Base-by-base conservation (phyloP, 2,888 invertebrate genomes). In the Mellilla xanthometata region DNA sequence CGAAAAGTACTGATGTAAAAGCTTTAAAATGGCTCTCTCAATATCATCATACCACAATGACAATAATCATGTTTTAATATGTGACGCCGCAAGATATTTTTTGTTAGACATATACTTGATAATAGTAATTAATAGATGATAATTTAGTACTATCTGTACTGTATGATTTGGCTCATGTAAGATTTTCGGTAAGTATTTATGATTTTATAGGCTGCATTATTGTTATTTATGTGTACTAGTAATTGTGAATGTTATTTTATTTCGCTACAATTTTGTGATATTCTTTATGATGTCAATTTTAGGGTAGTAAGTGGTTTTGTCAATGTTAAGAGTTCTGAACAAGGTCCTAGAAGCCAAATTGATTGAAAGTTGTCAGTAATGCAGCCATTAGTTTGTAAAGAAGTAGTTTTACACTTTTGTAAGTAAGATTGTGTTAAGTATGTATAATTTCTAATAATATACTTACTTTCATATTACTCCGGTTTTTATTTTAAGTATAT, bases 381-480 rank as follows among this genome's bases (percentile, higher is more conserved):
- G 27, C 12, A 34, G 34, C 34, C 26, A 9, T 27, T 38, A 38
- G 38, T 39, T 35, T 39, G 23, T 33, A 32, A 33, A 34, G 34
- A 19, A 39, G 22, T 29, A 33, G 32, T 38, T 44, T 44, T 19
- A 33, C 10, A 12, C 10, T 39, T 39, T 27, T 30, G 24, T 42
- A 35, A 24, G 23, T 39, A 35, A 35, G 40, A 11, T 10, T 33
- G 32, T 28, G 22, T 12, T 39, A n/a, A n/a, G n/a, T n/a, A 34
- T 29, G 13, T 39, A 34, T 43, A 35, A 22, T 43, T 47, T 28
- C 8, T 24, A n/a, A 7, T n/a, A 31, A 30, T 36, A 43, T 30
- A 24, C 4, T 24, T 24, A 19, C 15, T 19, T 19, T 19, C 15
- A 19, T 5, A 1, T 1, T 19, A n/a, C 6, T 19, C 15, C 6